Percentiles rank a stretch among this genome's conserved stretches.
Conservation (phyloP, 2,113 vertebrate genomes). For the Catagonus wagneri region DNA sequence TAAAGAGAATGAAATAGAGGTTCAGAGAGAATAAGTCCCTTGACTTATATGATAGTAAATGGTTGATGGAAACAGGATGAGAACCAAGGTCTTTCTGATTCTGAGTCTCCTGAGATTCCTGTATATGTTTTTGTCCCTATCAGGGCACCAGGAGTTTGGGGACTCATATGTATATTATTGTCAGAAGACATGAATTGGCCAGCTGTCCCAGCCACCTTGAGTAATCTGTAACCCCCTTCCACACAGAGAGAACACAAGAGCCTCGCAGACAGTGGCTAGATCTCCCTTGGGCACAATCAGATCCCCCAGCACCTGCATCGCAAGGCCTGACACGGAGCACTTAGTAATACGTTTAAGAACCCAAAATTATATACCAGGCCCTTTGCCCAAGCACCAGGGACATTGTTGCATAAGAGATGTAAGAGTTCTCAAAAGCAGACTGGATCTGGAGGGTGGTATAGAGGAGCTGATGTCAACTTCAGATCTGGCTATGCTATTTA, state of each 20-base stretch:
- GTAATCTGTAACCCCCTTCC: background rate
- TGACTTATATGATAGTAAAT: background rate
- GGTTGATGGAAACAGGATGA: background rate
- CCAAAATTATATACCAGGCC: background rate
- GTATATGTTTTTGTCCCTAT: background rate
- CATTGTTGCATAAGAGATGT: background rate
- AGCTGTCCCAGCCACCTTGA: background rate
- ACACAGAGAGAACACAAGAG: background rate
- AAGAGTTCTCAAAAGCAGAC: background rate
- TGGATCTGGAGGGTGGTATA: background rate
- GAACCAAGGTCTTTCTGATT: background rate
- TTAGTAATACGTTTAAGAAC: background rate
- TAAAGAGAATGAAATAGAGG: background rate
- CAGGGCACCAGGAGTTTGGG: background rate
- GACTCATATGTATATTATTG: background rate
- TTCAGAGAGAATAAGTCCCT: background rate
- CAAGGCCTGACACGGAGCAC: background rate
- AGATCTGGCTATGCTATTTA: background rate
- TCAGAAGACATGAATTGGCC: background rate
- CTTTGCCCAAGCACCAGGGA: background rate
- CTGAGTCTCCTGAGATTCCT: background rate
- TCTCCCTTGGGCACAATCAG: background rate
- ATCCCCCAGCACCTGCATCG: background rate
- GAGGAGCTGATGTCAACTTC: background rate
- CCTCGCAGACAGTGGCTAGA: background rate